Evolutionary conservation across 2,888 invertebrate species (phyloP), one percentile per base, ranked within the genome.

Genomic region (Drosophila mimica): DNA sequence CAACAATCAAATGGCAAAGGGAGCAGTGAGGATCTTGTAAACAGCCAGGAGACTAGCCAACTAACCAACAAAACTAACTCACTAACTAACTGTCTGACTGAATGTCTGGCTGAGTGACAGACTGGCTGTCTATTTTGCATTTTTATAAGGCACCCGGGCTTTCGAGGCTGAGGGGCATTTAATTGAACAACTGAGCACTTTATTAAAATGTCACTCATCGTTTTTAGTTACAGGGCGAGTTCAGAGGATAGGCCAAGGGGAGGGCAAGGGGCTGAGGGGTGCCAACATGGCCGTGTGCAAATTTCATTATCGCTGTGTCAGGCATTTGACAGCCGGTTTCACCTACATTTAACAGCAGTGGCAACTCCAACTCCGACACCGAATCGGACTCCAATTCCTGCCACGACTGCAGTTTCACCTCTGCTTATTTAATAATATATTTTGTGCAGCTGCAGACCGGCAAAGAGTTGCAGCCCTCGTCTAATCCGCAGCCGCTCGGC

Each of bases 111-210:
- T 57, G 46, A 48, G 49, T 64, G 52, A 52, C 46, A 33, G 67
- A 46, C 38, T 74, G 48, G 59, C 38, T 68, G 74, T 79, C 78
- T 81, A 51, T 73, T 79, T 76, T 79, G 70, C 74, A 79, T 77
- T 77, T 77, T 81, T 80, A 77, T 69, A 56, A 59, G 72, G 62
- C 56, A 40, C 38, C 64, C 11, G 61, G 58, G 48, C 60, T 49
- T 28, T 51, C 48, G 58, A 62, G 65, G 52, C 70, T 83, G 70
- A 49, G 58, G 71, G 63, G 66, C 74, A 76, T 85, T 88, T 87
- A 87, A 87, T 89, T 87, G 86, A 87, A 87, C 88, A 81, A 89
- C 79, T 88, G 86, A 87, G 83, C 86, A 89, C 86, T 89, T 89
- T 88, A 87, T 87, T 87, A 87, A 87, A 89, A 87, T 89, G 86